These are phyloP conservation scores for Tragelaphus imberbis DNA, from an alignment of 2,113 vertebrate species.

Conservation along the genomic window DNA sequence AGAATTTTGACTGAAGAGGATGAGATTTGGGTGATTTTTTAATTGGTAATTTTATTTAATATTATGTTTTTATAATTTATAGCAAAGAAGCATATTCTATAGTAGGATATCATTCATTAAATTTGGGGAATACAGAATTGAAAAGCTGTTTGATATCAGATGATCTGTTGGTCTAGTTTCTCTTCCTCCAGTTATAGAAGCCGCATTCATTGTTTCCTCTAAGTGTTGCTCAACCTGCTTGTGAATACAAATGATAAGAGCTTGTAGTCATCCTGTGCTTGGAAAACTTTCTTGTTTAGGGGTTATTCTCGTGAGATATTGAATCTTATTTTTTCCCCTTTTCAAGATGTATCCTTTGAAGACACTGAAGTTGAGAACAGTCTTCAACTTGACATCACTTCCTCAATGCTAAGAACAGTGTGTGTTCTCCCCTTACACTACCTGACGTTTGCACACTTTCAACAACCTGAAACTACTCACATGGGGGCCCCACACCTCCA, in stretches of 20 bases:
- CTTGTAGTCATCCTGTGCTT: not conserved
- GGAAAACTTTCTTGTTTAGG: not conserved
- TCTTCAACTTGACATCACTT: too few species aligned
- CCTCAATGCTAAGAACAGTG: not conserved
- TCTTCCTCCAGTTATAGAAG: not conserved
- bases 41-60: not conserved
- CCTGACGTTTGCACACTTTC: accelerated
- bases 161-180: not conserved
- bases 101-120: not conserved
- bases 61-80: not conserved
- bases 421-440: accelerated
- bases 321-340: not conserved
- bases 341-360: not conserved
- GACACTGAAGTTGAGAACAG: not conserved
- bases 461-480: too few species aligned
- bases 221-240: not conserved
- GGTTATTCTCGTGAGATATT: not conserved
- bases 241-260: not conserved
- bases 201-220: not conserved
- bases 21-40: not conserved
- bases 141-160: not conserved
- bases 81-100: not conserved
- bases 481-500: not conserved
- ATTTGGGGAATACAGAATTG: not conserved
- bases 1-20: not conserved